Evolutionary conservation across 1,140 invertebrate genomes (phyloP).

Genomic region (Steinernema feltiae): DNA sequence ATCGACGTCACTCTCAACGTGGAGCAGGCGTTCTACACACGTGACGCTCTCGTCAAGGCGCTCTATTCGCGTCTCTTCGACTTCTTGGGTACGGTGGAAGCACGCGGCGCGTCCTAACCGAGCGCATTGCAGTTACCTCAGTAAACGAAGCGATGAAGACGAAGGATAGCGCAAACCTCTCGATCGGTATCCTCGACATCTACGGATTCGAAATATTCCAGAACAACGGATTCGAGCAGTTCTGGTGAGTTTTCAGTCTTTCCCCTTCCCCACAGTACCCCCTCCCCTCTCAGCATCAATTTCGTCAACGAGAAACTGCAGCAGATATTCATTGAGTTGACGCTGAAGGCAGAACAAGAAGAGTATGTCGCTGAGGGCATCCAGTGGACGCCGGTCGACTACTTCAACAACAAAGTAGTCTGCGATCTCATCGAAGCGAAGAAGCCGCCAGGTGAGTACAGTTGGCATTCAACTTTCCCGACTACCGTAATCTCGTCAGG

Average conservation of each 20-base stretch:
- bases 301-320: conserved; percentile 81
- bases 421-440: conserved; percentile 67
- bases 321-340: conserved; percentile 73
- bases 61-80: conserved; percentile 70
- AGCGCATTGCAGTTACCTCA: conserved; percentile 40
- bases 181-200: conserved; percentile 66
- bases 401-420: conserved; percentile 72
- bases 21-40: conserved; percentile 67
- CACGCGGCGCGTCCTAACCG: conserved; percentile 1
- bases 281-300: conserved; percentile 79
- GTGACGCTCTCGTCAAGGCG: conserved; percentile 68
- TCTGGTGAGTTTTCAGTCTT: conserved; percentile 43
- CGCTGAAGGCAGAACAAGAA: conserved; percentile 71
- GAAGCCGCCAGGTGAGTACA: conserved; percentile 58
- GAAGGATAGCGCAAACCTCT: conserved; percentile 33
- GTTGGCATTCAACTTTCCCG: not conserved
- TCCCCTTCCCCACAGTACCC: not conserved
- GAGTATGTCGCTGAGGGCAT: conserved; percentile 71
- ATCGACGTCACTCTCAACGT: conserved; percentile 68
- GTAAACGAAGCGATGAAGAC: conserved; percentile 53
- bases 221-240: conserved; percentile 64
- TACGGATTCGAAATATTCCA: conserved; percentile 69
- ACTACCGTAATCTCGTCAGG: conserved; percentile 61
- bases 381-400: conserved; percentile 71
- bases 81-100: conserved; percentile 65